Evolutionary conservation across 2,113 vertebrate genomes (phyloP), one percentile per base, ranked within the genome.

Genomic region (Acrocephalus arundinaceus): DNA sequence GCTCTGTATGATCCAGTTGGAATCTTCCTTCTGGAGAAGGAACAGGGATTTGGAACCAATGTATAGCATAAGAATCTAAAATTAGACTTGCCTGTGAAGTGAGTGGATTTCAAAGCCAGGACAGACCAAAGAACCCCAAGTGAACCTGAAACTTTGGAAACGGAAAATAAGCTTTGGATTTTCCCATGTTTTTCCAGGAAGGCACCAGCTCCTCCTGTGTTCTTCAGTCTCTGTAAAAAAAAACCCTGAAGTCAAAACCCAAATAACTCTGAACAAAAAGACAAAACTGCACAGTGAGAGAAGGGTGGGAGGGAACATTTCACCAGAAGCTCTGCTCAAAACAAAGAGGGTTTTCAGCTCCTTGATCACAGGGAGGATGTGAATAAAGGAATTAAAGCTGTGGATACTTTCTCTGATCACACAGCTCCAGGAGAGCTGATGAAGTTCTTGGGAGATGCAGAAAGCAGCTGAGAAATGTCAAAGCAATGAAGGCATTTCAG

Each of bases 391-490:
- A 71, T 35, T 67, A 75, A 79, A 41, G 54, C 91, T 68, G 66
- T 58, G 71, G 89, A 46, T 88, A 46, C 62, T 92, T 91, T 89
- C 73, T 85, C 77, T 87, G 93, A 85, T 93, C 94, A 54, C 70
- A 54, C 41, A 91, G 46, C 62, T 95, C 41, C 33, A 46, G 89
- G 88, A 62, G 58, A 87, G 85, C 55, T 93, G 89, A 85, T 90
- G 49, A 85, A 93, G 62, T 93, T 70, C 83, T 79, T 72, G 54
- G 39, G 59, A 95, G 75, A 91, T 33, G 51, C 85, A 72, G 87
- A 62, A 94, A 96, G 92, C 85, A 82, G 86, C 93, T 85, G 87
- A 96, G 94, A 87, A 94, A 93, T 96, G 94, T 93, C 96, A 96
- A 72, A 79, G 55, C 85, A 87, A 55, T 79, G 85, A 94, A 96